Base-by-base conservation (phyloP, 2,888 invertebrate genomes). In the Galerucella calmariensis region DNA sequence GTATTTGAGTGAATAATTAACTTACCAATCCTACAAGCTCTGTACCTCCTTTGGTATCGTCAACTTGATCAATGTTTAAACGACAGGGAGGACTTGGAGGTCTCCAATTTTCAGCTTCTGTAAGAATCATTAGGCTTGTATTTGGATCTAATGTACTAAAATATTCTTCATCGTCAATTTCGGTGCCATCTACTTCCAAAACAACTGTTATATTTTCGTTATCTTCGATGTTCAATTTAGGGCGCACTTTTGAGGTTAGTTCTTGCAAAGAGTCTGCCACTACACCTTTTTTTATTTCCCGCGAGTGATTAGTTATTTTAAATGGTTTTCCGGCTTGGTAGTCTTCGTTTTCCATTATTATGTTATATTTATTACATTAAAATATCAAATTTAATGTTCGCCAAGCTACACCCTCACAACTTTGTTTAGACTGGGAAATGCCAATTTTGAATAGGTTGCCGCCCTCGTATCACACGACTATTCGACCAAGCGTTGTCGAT, bases 141-240 rank as follows among this genome's bases (percentile, higher is more conserved):
- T 97, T 95, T 79, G 93, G 93, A 82, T 97, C 96, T 78, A 97
- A 89, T 2, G 97, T 97, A 66, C 93, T 94, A 87, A 97, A 97
- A 88, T 97, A 97, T 86, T 97, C 97, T 86, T 97, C 97, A 84
- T 97, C 97, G 83, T 97, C 97, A 67, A 97, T 95, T 89, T 97
- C 97, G 0, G 97, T 97, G 48, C 97, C 97, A 88, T 97, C 97
- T 67, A 92, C 93, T 86, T 97, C 97, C 80, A 97, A 89, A 56
- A 96, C 97, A 74, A 97, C 94, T 70, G 94, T 94, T 74, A 95
- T 88, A 79, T 92, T 91, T 79, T 90, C 89, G 79, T 92, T 91
- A 78, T 90, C 89, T 72, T 90, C 87, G 77, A 92, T 85, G 35
- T 90, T 90, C 79, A 95, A 90, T 87, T 95, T 94, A 83, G 93